Evolutionary conservation across 2,888 invertebrate species (phyloP).

Genomic region (Nesidiocoris tenuis): DNA sequence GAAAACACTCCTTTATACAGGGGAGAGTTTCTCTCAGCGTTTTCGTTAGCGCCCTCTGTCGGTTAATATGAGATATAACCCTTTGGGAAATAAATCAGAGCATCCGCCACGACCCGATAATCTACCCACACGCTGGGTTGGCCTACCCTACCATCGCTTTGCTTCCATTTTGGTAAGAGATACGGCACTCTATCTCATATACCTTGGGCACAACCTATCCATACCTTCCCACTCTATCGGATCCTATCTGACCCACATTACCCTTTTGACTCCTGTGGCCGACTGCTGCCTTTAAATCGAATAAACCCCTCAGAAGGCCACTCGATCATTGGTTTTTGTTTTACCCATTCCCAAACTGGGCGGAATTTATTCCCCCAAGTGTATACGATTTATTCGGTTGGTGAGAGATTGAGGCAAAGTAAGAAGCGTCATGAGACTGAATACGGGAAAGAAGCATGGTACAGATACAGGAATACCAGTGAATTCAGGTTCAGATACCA

Average conservation of each 20-base stretch:
- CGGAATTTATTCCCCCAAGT: background rate
- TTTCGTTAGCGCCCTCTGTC: constrained; percentile 2
- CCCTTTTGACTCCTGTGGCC: background rate
- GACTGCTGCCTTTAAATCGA: background rate
- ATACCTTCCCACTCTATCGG: background rate
- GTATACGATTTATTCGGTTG: background rate
- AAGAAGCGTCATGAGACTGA: no score
- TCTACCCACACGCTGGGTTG: constrained; percentile 15
- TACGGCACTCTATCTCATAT: background rate
- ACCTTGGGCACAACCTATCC: background rate
- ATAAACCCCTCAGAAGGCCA: background rate
- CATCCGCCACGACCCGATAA: constrained; percentile 19
- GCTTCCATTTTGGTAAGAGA: background rate
- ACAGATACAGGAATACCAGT: no score
- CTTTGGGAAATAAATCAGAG: constrained; percentile 32
- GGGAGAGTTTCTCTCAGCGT: background rate
- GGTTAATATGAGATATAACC: constrained; percentile 28
- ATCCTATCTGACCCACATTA: background rate
- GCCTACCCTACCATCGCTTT: background rate
- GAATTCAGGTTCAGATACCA: no score
- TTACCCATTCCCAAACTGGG: background rate
- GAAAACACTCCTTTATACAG: background rate
- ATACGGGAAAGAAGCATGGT: no score
- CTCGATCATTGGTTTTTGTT: background rate
- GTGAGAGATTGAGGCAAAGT: no score